phyloP scores from a whole-genome alignment of 2,888 invertebrate species.

The Dynastes hyllus region DNA sequence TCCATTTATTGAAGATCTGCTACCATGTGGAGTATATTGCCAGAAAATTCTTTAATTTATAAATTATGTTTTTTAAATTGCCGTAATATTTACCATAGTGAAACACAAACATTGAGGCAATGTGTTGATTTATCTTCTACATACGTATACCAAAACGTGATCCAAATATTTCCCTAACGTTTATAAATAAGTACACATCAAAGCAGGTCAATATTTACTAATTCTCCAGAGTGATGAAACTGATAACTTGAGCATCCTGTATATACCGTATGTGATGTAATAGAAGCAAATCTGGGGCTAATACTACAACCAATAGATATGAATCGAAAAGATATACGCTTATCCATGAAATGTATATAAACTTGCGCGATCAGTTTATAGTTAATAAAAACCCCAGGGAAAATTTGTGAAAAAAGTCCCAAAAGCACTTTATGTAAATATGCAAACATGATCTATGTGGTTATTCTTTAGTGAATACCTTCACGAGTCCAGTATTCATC shows the following conservation, averaged over 20 bases:
- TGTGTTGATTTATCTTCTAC: not conserved
- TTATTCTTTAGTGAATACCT: slow-evolving; percentile 17
- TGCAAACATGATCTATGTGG: slow-evolving; percentile 15
- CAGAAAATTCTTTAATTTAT: too few species aligned
- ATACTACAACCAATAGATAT: not conserved
- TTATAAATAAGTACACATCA: slow-evolving; percentile 21
- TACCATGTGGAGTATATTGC: too few species aligned
- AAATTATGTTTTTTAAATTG: too few species aligned
- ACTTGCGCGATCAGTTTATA: not conserved
- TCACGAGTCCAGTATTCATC: not conserved
- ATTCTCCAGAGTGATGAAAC: not conserved
- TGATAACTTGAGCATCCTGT: slow-evolving; percentile 4
- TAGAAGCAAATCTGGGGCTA: not conserved
- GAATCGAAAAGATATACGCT: not conserved
- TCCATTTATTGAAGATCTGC: too few species aligned
- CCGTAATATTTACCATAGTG: too few species aligned
- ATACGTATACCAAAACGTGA: not conserved
- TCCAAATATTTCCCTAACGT: not conserved
- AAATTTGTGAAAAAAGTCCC: too few species aligned
- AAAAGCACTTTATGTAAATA: slow-evolving; percentile 12
- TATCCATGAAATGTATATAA: not conserved
- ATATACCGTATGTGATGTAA: not conserved
- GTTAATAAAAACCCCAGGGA: not conserved
- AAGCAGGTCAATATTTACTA: slow-evolving; percentile 18
- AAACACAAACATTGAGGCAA: not conserved